A percentile compares a stretch with the other conserved stretches of the same genome.
Conservation (phyloP, 2,797 vertebrate species). For the Xyrichtys novacula region DNA sequence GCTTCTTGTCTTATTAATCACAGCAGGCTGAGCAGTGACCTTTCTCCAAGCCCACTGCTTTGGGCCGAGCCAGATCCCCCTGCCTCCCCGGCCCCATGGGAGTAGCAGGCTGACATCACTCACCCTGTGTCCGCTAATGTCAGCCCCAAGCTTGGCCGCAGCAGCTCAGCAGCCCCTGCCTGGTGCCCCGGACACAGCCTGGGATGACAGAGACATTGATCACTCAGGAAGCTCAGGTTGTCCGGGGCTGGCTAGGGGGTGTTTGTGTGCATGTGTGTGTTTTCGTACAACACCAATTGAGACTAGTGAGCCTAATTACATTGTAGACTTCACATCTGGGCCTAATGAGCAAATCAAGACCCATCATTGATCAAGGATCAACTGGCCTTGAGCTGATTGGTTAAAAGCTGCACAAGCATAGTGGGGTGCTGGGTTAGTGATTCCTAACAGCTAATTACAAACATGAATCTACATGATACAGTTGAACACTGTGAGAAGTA, state of each 20-base stretch:
- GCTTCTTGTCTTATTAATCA: constrained; percentile 92
- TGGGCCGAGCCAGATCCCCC: constrained; percentile 72
- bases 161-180: constrained; percentile 63
- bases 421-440: constrained; percentile 17
- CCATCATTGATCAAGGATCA: constrained; percentile 78
- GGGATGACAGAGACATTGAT: constrained; percentile 88
- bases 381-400: constrained; percentile 71
- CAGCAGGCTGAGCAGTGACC: constrained; percentile 87
- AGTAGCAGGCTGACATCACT: constrained; percentile 83
- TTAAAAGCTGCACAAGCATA: constrained; percentile 33
- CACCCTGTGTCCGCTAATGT: constrained; percentile 88
- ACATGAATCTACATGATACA: background rate
- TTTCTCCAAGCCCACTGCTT: constrained; percentile 83
- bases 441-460: constrained; percentile 16
- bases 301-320: constrained; percentile 72
- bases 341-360: constrained; percentile 77
- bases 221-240: constrained; percentile 83
- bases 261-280: constrained; percentile 33
- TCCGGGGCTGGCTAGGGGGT: constrained; percentile 39
- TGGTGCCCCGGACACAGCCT: constrained; percentile 67
- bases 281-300: constrained; percentile 69
- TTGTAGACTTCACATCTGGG: constrained; percentile 74
- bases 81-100: constrained; percentile 71
- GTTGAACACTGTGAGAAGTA: too few relatives aligned
- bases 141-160: constrained; percentile 72